phyloP scores from a whole-genome alignment of 2,888 invertebrate genomes.

The Drosophila mimetica region DNA sequence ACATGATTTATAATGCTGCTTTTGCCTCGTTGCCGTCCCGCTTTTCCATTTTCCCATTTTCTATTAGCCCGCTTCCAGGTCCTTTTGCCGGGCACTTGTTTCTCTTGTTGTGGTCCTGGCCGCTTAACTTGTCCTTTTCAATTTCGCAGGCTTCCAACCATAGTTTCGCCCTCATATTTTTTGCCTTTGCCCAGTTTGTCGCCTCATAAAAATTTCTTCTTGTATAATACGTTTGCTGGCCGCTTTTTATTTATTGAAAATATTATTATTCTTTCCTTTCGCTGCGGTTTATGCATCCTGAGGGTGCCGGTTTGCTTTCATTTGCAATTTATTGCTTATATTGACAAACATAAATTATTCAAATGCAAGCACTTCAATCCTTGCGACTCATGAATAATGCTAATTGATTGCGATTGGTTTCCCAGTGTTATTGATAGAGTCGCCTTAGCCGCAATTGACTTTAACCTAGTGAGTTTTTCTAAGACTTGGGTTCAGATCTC shows the following conservation, averaged over 20 bases:
- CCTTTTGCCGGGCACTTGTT: constrained; percentile 25
- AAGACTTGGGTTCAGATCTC: background rate
- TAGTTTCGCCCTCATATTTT: constrained; percentile 32
- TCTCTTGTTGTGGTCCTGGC: constrained; percentile 46
- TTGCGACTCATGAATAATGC: constrained; percentile 54
- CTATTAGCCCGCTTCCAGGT: constrained; percentile 65
- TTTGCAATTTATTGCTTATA: constrained; percentile 56
- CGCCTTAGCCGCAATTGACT: background rate
- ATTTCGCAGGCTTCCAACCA: constrained; percentile 51
- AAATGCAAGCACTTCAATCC: constrained; percentile 36
- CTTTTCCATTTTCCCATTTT: constrained; percentile 39
- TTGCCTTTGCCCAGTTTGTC: constrained; percentile 44
- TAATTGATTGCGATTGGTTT: constrained; percentile 41
- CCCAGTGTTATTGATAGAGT: background rate
- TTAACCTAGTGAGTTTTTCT: background rate
- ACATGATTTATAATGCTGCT: constrained; percentile 77
- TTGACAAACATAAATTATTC: constrained; percentile 73
- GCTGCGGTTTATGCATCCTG: background rate
- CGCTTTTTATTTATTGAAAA: constrained; percentile 60
- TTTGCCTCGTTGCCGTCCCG: constrained; percentile 32
- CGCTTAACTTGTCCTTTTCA: constrained; percentile 77
- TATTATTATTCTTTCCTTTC: constrained; percentile 51
- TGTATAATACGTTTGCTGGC: constrained; percentile 61
- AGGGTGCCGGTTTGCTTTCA: constrained; percentile 17
- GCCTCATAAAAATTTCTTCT: constrained; percentile 62